These are phyloP conservation scores for Heterodera carotae DNA, from an alignment of 1,140 invertebrate species.

Conservation along the genomic window DNA sequence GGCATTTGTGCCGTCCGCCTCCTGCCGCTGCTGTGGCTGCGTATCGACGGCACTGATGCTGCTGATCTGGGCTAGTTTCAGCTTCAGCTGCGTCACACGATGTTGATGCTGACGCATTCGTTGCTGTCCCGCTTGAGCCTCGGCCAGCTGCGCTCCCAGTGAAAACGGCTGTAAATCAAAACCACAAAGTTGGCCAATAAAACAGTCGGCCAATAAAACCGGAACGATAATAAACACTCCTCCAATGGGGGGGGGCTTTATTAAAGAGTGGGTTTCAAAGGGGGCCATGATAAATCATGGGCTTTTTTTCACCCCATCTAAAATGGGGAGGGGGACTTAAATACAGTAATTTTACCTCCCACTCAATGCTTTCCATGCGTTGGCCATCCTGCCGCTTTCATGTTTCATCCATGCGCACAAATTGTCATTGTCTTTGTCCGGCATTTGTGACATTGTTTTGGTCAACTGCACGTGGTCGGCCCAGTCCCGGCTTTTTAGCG, in stretches of 20 bases:
- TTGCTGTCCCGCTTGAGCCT: constrained; percentile 6
- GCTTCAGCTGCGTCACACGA: constrained; percentile 11
- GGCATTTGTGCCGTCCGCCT: background rate
- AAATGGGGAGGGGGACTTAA: no score
- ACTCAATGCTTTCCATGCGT: background rate
- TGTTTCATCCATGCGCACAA: constrained; percentile 8
- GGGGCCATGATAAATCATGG: no score
- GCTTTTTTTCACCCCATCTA: no score
- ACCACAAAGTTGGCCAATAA: no score
- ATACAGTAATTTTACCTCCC: no score
- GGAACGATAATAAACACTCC: no score
- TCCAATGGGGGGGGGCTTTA: no score
- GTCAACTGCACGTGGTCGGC: constrained; percentile 19
- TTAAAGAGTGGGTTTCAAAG: no score
- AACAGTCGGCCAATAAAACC: no score
- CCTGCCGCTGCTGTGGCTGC: no score
- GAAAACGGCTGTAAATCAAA: constrained; percentile 16
- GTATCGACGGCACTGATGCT: no score
- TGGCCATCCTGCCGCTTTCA: constrained; percentile 7
- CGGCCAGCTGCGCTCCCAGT: background rate
- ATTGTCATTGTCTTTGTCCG: constrained; percentile 8
- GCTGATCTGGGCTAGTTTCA: constrained; percentile 8
- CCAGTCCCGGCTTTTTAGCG: constrained; percentile 20
- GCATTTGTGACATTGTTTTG: constrained; percentile 1
- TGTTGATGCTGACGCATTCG: background rate